Percentiles rank a stretch among this genome's conserved stretches.
Evolutionary conservation across 2,797 vertebrate species (phyloP).

Genomic region (Poliocrania exsul): DNA sequence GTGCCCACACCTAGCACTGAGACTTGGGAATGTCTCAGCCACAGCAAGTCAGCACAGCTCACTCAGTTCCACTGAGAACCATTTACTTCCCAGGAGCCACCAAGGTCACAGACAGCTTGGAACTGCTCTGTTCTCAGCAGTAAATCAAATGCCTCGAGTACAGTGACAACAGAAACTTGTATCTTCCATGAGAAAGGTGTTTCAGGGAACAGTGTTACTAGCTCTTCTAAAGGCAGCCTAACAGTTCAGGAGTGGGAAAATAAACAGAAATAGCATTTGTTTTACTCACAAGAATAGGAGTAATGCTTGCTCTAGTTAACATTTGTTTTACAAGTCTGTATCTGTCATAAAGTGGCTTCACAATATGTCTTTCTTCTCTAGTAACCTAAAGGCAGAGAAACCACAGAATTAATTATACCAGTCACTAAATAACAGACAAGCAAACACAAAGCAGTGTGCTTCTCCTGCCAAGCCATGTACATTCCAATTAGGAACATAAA

Average conservation of each 20-base stretch:
- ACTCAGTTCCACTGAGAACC: not conserved
- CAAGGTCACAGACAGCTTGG: slow-evolving; percentile 15
- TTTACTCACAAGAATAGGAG: slow-evolving; percentile 89
- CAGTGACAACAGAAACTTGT: not conserved
- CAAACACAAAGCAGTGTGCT: slow-evolving; percentile 42
- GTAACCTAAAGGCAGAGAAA: slow-evolving; percentile 84
- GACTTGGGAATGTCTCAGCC: not conserved
- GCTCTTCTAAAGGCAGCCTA: slow-evolving; percentile 15
- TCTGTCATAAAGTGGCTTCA: slow-evolving; percentile 95
- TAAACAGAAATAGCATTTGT: slow-evolving; percentile 32
- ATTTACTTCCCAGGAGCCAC: not conserved
- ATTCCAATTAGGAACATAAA: not conserved
- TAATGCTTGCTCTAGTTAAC: slow-evolving; percentile 95
- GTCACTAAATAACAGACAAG: slow-evolving; percentile 33
- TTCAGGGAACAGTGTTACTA: not conserved
- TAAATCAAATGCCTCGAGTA: not conserved
- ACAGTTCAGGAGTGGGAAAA: not conserved
- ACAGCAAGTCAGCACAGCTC: not conserved
- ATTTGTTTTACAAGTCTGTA: slow-evolving; percentile 98
- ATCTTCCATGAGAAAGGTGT: not conserved
- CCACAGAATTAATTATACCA: slow-evolving; percentile 62
- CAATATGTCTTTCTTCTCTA: slow-evolving; percentile 91
- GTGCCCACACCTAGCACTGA: not conserved
- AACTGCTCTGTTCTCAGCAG: not conserved
- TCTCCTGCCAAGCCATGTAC: not conserved